Conservation (phyloP, 2,888 invertebrate species). For the Actias luna region DNA sequence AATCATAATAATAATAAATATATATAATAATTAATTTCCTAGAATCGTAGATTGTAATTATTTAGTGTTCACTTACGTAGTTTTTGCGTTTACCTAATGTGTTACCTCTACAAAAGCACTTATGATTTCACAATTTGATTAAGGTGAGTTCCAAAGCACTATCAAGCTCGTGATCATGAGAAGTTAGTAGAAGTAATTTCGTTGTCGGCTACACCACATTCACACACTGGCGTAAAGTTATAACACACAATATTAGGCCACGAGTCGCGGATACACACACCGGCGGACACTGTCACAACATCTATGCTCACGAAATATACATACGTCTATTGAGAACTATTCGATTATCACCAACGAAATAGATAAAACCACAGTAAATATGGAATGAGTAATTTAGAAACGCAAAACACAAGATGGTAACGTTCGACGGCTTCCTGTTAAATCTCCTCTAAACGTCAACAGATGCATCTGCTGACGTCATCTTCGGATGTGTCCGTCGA, state of each 20-base stretch:
- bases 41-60: neutral
- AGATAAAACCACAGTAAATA: slow-evolving; percentile 42
- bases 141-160: slow-evolving; percentile 14
- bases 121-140: slow-evolving; percentile 13
- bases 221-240: slow-evolving; percentile 13
- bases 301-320: slow-evolving; percentile 35
- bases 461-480: too few relatives aligned
- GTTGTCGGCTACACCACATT: slow-evolving; percentile 28
- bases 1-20: neutral
- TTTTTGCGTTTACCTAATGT: neutral
- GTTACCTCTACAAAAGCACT: slow-evolving; percentile 33
- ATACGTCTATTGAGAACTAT: slow-evolving; percentile 34
- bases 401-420: slow-evolving; percentile 22
- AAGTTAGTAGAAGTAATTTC: slow-evolving; percentile 20
- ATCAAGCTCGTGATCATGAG: slow-evolving; percentile 11
- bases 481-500: too few relatives aligned
- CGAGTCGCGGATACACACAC: slow-evolving; percentile 22
- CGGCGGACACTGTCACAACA: slow-evolving; percentile 25
- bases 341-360: slow-evolving; percentile 34
- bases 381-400: slow-evolving; percentile 45
- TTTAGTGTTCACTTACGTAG: neutral
- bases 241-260: slow-evolving; percentile 35
- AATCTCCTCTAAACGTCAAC: too few relatives aligned
- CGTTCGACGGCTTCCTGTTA: too few relatives aligned
- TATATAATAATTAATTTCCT: neutral